Evolutionary conservation across 2,888 invertebrate species (phyloP).

Genomic region (Tetanocera ferruginea): DNA sequence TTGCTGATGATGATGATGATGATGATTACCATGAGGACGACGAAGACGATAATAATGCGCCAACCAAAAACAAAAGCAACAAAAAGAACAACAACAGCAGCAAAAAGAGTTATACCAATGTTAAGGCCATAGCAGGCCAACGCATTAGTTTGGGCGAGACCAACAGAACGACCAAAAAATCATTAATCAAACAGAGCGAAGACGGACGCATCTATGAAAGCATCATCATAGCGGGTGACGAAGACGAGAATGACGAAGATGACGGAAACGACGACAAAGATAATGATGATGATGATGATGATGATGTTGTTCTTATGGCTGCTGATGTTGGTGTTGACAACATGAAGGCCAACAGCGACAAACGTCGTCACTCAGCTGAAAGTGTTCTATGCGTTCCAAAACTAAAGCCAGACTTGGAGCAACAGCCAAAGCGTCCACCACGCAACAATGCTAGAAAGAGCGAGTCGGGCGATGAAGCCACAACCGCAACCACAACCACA

Average conservation of each 20-base stretch:
- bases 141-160: conserved; percentile 76
- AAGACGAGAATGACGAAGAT: neutral
- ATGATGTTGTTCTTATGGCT: neutral
- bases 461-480: conserved; percentile 35
- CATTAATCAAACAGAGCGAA: conserved; percentile 61
- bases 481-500: neutral
- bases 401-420: neutral
- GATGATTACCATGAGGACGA: neutral
- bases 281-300: neutral
- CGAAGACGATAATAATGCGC: neutral
- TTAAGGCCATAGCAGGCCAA: conserved; percentile 79
- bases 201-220: conserved; percentile 72
- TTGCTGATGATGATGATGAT: neutral
- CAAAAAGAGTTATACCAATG: conserved; percentile 70
- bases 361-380: neutral
- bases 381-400: neutral
- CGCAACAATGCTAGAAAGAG: conserved; percentile 50
- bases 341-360: neutral
- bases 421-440: conserved; percentile 64
- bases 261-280: neutral
- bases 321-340: too few species aligned
- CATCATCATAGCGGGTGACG: conserved; percentile 52
- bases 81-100: neutral
- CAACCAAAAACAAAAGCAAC: neutral
- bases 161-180: conserved; percentile 64